A percentile compares a stretch with the other conserved stretches of the same genome.
Evolutionary conservation across 1,140 invertebrate genomes (phyloP).

Genomic region (Lordiphosa clarofinis): DNA sequence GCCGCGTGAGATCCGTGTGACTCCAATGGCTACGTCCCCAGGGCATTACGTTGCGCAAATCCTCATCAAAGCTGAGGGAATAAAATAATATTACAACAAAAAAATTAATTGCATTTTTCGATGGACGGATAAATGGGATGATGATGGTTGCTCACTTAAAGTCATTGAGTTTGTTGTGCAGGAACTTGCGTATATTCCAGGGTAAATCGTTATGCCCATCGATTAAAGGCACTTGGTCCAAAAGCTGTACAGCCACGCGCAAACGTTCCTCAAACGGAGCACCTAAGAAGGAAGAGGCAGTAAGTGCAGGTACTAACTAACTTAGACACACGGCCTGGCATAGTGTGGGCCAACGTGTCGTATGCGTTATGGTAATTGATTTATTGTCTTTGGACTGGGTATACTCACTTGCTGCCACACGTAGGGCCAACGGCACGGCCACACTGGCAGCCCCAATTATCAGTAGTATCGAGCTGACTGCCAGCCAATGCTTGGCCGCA

Average conservation of each 20-base stretch:
- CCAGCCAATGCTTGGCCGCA: slow-evolving; percentile 83
- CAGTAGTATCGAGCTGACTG: slow-evolving; percentile 84
- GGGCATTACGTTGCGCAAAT: slow-evolving; percentile 87
- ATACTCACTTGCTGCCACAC: slow-evolving; percentile 82
- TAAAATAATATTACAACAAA: slow-evolving; percentile 28
- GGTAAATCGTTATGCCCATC: slow-evolving; percentile 95
- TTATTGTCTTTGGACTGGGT: slow-evolving; percentile 54
- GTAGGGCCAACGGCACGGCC: slow-evolving; percentile 84
- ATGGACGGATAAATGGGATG: slow-evolving; percentile 4
- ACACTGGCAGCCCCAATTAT: slow-evolving; percentile 85
- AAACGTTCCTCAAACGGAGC: slow-evolving; percentile 84
- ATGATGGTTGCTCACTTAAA: slow-evolving; percentile 83
- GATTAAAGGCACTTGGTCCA: slow-evolving; percentile 85
- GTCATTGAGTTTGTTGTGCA: slow-evolving; percentile 91
- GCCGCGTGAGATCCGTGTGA: slow-evolving; percentile 90
- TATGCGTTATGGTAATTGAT: slow-evolving; percentile 78
- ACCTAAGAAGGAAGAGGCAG: slow-evolving; percentile 47
- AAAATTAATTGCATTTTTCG: slow-evolving; percentile 51
- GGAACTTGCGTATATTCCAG: slow-evolving; percentile 92
- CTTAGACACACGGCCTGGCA: slow-evolving; percentile 12
- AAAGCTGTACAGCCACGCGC: slow-evolving; percentile 82
- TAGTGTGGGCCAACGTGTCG: slow-evolving; percentile 38
- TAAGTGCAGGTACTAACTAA: slow-evolving; percentile 46
- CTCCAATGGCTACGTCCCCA: slow-evolving; percentile 89
- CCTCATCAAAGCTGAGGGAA: slow-evolving; percentile 82